Evolutionary conservation across 2,113 vertebrate genomes (phyloP), one percentile per base, ranked within the genome.

Genomic region (Rhombomys opimus): DNA sequence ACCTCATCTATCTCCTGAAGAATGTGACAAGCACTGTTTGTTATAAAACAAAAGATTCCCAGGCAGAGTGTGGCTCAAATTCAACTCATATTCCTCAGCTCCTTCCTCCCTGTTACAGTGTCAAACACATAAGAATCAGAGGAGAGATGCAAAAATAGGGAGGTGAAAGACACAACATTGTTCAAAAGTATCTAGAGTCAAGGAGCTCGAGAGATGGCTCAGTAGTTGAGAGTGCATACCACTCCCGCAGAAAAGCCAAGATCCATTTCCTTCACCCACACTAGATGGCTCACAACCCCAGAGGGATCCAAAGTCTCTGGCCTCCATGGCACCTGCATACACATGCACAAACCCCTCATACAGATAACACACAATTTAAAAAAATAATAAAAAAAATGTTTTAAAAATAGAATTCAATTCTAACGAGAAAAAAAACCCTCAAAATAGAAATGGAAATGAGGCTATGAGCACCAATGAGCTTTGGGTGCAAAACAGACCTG

Each of bases 21-120:
- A 96, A 92, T 67, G 92, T 90, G 96, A 90, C 95, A 95, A 87
- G 92, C 94, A 86, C 87, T 63, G 61, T 82, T 94, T 89, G 81
- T 91, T 88, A 72, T 89, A 96, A 57, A 96, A 97, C 76, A 93
- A 7, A 78, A 75, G 76, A 93, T 93, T 95, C 76, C 72, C 59
- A 97, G 96, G 90, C 96, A 96, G 91, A 87, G 72, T 88, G 80
- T 46, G 72, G 46, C 10, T 30, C 80, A 97, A 93, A 95, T 96
- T 93, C 95, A 96, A 88, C 76, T 90, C 90, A 90, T 52, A 95
- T 97, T 93, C 78, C 90, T 87, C 94, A 78, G 50, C 70, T 50
- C 81, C 90, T 67, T 92, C 86, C 57, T 92, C n/a, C 75, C 67
- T 54, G 27, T 61, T 41, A 14, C n/a, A 76, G 46, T 46, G 5